Evolutionary conservation across 2,888 invertebrate genomes (phyloP).

Genomic region (Tinea trinotella): DNA sequence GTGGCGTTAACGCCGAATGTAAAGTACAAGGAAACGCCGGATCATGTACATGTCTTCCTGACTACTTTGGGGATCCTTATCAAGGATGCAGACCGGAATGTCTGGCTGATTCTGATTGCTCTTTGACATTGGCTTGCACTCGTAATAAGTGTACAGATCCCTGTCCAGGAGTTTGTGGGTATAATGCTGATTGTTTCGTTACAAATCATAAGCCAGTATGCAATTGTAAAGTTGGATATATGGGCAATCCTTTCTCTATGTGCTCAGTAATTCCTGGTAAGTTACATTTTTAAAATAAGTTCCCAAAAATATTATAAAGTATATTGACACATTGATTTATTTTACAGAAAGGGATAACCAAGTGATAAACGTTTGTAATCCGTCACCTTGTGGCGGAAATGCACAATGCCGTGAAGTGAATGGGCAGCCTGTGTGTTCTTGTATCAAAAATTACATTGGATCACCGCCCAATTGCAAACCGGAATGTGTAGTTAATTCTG

Average conservation of each 20-base stretch:
- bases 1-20: constrained; percentile 82
- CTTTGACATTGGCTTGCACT: constrained; percentile 75
- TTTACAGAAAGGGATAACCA: constrained; percentile 47
- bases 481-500: constrained; percentile 77
- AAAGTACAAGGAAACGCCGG: constrained; percentile 80
- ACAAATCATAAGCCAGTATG: constrained; percentile 78
- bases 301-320: too few relatives aligned
- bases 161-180: constrained; percentile 79
- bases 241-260: constrained; percentile 77
- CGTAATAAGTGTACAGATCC: constrained; percentile 78
- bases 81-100: constrained; percentile 81
- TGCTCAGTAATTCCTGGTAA: constrained; percentile 52
- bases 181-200: constrained; percentile 77
- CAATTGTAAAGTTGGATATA: constrained; percentile 73
- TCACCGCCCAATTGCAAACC: constrained; percentile 76
- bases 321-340: too few relatives aligned
- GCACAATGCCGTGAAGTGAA: constrained; percentile 81
- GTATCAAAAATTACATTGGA: constrained; percentile 77
- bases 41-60: constrained; percentile 79
- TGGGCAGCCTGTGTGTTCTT: constrained; percentile 80
- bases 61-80: constrained; percentile 84
- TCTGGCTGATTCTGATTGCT: constrained; percentile 76
- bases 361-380: constrained; percentile 76
- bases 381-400: constrained; percentile 81
- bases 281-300: constrained; percentile 20